These are phyloP conservation scores for Pycnonotus jocosus DNA, from an alignment of 2,113 vertebrate species.

Conservation along the genomic window DNA sequence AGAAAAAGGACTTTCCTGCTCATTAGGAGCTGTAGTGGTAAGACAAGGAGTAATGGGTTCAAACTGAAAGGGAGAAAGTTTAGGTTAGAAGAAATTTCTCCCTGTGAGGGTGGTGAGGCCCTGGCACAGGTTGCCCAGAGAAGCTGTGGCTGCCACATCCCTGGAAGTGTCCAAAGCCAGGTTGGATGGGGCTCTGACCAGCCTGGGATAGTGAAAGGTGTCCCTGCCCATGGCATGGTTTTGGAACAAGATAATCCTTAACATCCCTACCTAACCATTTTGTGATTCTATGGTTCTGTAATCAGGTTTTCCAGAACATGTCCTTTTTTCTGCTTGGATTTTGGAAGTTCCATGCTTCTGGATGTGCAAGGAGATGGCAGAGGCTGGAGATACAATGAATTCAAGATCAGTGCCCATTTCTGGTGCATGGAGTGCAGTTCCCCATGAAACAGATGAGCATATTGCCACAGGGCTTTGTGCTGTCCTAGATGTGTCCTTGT, in stretches of 20 bases:
- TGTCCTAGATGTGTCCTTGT: neutral
- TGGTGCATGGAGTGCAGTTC: neutral
- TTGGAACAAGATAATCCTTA: neutral
- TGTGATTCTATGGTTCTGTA: neutral
- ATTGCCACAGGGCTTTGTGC: neutral
- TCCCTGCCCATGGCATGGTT: neutral
- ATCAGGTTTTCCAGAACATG: neutral
- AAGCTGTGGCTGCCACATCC: neutral
- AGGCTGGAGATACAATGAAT: neutral
- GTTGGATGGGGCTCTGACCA: neutral
- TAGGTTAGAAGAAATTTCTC: neutral
- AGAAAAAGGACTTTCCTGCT: neutral
- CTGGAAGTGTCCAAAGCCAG: neutral
- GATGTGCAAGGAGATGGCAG: neutral
- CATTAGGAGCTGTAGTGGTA: neutral
- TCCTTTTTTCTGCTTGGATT: neutral
- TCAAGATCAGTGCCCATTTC: neutral
- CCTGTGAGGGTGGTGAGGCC: neutral
- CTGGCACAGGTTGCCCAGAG: neutral
- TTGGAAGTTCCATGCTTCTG: neutral
- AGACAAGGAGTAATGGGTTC: neutral
- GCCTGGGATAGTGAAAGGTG: rapidly evolving
- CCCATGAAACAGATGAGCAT: neutral
- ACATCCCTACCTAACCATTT: neutral
- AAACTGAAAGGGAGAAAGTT: neutral